Evolutionary conservation across 2,888 invertebrate species (phyloP).

Genomic region (Caenorhabditis imperialis): DNA sequence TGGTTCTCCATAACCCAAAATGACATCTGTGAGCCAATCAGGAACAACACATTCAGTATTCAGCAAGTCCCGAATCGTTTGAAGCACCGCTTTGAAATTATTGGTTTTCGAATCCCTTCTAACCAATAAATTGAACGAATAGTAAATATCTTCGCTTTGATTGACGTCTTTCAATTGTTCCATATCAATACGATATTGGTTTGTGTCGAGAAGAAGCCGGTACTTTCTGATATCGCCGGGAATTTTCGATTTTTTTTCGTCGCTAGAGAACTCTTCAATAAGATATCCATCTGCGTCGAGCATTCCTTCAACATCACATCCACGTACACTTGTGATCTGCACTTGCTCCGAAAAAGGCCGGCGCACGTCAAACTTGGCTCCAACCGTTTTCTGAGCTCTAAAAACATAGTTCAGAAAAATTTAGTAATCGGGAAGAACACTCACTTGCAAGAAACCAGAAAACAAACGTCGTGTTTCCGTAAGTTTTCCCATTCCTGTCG

Average conservation of each 20-base stretch:
- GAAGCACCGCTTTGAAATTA: constrained; percentile 98
- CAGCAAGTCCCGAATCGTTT: constrained; percentile 98
- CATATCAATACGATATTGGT: constrained; percentile 85
- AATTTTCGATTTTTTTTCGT: constrained; percentile 24
- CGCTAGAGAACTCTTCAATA: constrained; percentile 86
- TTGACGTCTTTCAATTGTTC: constrained; percentile 57
- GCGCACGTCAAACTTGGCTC: constrained; percentile 80
- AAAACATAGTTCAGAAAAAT: not conserved
- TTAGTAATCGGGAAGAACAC: constrained; percentile 75
- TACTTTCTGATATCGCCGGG: constrained; percentile 92
- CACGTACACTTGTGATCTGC: constrained; percentile 86
- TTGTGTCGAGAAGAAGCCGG: constrained; percentile 93
- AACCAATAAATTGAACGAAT: constrained; percentile 95
- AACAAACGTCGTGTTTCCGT: constrained; percentile 97
- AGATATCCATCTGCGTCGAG: constrained; percentile 93
- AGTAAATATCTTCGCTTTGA: constrained; percentile 84
- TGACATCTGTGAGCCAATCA: constrained; percentile 83
- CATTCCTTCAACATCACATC: constrained; percentile 99
- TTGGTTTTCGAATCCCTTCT: constrained; percentile 99
- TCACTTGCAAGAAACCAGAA: constrained; percentile 88
- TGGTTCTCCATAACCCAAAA: constrained; percentile 97
- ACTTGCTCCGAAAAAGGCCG: constrained; percentile 70
- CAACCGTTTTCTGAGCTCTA: constrained; percentile 82
- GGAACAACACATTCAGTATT: constrained; percentile 98
- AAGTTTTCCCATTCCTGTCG: constrained; percentile 97